Conservation (phyloP, 2,888 invertebrate genomes). For the Pinctada fucata region DNA sequence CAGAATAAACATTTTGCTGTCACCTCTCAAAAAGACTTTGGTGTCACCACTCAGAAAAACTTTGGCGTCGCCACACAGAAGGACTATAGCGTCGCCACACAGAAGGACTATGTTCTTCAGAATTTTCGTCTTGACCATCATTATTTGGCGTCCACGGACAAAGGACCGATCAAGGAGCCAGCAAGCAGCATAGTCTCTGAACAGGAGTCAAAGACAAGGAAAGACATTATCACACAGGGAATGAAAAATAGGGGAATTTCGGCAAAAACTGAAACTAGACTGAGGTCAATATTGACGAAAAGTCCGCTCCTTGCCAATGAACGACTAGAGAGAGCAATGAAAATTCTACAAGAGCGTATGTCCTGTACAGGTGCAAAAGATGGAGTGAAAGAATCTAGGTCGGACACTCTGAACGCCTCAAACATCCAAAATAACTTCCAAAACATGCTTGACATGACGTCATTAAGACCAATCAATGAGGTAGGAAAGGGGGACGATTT, state of each 20-base stretch:
- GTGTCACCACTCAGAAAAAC: too few relatives aligned
- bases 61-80: too few relatives aligned
- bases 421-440: slow-evolving; percentile 58
- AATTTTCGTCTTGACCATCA: slow-evolving; percentile 31
- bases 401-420: slow-evolving; percentile 49
- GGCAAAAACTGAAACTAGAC: not conserved
- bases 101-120: slow-evolving; percentile 8
- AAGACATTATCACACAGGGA: not conserved
- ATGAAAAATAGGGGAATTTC: not conserved
- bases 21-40: too few relatives aligned
- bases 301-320: not conserved
- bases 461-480: slow-evolving; percentile 47
- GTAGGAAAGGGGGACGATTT: not conserved
- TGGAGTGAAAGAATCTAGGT: not conserved
- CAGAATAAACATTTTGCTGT: too few relatives aligned
- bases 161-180: not conserved
- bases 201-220: not conserved
- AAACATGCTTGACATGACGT: slow-evolving; percentile 54
- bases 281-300: not conserved
- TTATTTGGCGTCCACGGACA: slow-evolving; percentile 17
- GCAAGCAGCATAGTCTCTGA: not conserved
- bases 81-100: too few relatives aligned
- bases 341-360: not conserved
- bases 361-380: not conserved
- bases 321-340: slow-evolving; percentile 12